Evolutionary conservation across 1,140 invertebrate genomes (phyloP).

Genomic region (Nymphalis io): DNA sequence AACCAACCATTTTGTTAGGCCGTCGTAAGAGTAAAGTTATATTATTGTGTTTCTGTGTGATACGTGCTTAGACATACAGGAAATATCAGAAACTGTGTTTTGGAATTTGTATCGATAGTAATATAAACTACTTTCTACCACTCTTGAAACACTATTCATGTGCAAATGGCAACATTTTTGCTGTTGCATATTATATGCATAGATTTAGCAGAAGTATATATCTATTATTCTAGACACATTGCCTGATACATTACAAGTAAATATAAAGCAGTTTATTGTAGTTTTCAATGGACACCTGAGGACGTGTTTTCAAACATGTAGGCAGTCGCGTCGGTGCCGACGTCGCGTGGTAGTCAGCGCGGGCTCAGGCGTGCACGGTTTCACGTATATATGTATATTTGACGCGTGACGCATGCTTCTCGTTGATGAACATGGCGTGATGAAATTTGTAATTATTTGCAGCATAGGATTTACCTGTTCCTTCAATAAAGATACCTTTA

Average conservation of each 20-base stretch:
- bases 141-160: too few relatives aligned
- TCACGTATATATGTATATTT: constrained; percentile 39
- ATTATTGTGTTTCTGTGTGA: too few relatives aligned
- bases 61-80: too few relatives aligned
- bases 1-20: too few relatives aligned
- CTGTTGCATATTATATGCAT: too few relatives aligned
- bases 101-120: too few relatives aligned
- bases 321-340: constrained; percentile 6
- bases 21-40: too few relatives aligned
- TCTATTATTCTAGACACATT: constrained; percentile 9
- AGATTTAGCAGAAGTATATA: background rate
- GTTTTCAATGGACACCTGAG: constrained; percentile 28
- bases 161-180: too few relatives aligned
- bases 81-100: too few relatives aligned
- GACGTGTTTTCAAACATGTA: constrained; percentile 44
- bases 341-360: constrained; percentile 16
- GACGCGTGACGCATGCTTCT: constrained; percentile 38
- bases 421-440: constrained; percentile 24
- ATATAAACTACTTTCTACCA: too few relatives aligned
- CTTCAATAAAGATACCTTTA: background rate
- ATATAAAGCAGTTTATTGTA: constrained; percentile 23
- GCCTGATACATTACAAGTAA: constrained; percentile 16
- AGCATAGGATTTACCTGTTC: too few relatives aligned
- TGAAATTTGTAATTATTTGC: constrained; percentile 35
- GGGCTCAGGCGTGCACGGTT: constrained; percentile 35